phyloP scores from a whole-genome alignment of 2,113 vertebrate genomes.

The Elachura formosa region DNA sequence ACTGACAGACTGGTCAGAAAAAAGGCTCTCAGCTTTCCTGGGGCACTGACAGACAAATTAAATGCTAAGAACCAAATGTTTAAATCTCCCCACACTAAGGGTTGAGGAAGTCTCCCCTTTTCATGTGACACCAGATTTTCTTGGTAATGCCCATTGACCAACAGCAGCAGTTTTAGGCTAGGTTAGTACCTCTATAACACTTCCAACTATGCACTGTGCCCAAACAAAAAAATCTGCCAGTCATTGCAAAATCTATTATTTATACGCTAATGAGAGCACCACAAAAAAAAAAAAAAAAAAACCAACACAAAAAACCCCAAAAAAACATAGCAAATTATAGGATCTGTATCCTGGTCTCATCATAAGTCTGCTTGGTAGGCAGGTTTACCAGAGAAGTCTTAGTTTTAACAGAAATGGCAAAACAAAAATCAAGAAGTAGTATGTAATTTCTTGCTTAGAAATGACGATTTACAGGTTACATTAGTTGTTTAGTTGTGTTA shows the following conservation, averaged over 20 bases:
- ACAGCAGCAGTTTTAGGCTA: background rate
- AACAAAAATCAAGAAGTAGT: background rate
- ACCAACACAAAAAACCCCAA: no score
- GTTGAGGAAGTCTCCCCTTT: background rate
- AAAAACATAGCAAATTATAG: background rate
- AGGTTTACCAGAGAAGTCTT: background rate
- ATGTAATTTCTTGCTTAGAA: background rate
- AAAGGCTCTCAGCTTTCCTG: background rate
- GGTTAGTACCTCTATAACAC: background rate
- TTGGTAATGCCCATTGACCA: background rate
- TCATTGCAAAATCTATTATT: background rate
- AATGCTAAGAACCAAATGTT: background rate
- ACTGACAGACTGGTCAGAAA: background rate
- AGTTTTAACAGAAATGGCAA: background rate
- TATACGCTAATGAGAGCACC: background rate
- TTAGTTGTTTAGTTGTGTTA: background rate
- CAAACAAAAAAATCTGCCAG: background rate
- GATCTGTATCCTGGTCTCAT: background rate
- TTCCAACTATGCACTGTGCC: background rate
- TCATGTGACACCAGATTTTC: accelerated
- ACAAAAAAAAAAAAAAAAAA: background rate
- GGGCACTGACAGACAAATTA: background rate
- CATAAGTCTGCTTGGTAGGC: background rate
- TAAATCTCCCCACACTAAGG: background rate
- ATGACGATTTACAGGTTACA: background rate